Evolutionary conservation across 92 coral and sea anemone species (phyloP).

Genomic region (Montipora capitata): DNA sequence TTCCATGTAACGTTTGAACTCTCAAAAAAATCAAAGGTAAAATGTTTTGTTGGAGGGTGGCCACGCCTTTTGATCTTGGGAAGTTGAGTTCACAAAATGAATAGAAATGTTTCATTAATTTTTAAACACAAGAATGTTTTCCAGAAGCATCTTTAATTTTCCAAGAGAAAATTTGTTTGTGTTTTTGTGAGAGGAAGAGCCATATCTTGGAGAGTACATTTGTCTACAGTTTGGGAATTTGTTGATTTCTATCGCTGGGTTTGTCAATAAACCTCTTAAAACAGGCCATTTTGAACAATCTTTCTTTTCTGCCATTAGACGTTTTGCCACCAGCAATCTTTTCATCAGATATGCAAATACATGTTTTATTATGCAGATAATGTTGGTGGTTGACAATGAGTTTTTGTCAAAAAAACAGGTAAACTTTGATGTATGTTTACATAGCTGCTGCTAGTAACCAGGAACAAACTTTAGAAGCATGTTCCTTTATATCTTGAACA

Average conservation of each 20-base stretch:
- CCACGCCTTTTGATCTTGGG: neutral
- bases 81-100: neutral
- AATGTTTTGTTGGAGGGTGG: neutral
- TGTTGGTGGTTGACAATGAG: constrained; percentile 4
- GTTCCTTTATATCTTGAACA: constrained; percentile 20
- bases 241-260: neutral
- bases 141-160: neutral
- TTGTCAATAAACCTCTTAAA: neutral
- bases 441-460: constrained; percentile 26
- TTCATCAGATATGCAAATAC: constrained; percentile 41
- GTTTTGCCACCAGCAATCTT: constrained; percentile 25
- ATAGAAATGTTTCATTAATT: too few relatives aligned
- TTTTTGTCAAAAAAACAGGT: constrained; percentile 33
- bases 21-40: neutral
- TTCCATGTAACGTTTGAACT: neutral
- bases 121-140: neutral
- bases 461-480: constrained; percentile 10
- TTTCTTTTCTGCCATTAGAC: neutral
- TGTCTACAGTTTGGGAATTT: too few relatives aligned
- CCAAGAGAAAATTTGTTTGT: too few relatives aligned
- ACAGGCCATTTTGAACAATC: neutral
- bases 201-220: too few relatives aligned
- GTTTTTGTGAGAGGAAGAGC: too few relatives aligned
- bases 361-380: constrained; percentile 40
- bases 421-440: constrained; percentile 53